Evolutionary conservation across 1,140 invertebrate genomes (phyloP).

Genomic region (Drosophila kohkoa): DNA sequence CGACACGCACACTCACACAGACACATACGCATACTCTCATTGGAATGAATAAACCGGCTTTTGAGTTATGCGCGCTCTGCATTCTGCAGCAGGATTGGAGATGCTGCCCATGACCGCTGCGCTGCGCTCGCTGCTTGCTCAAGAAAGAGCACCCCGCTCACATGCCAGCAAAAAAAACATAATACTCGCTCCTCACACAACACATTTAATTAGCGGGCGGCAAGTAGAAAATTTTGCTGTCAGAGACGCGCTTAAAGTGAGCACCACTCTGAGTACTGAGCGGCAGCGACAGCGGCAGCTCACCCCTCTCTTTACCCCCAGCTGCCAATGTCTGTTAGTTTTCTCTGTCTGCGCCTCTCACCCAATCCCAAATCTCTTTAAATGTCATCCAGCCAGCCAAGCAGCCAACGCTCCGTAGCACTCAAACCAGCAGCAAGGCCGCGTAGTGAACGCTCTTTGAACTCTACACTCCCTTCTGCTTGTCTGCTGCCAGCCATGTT

Average conservation of each 20-base stretch:
- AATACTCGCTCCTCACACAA: slow-evolving; percentile 15
- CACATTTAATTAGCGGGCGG: slow-evolving; percentile 70
- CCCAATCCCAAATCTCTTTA: slow-evolving; percentile 50
- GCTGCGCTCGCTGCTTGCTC: slow-evolving; percentile 21
- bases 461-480: slow-evolving; percentile 51
- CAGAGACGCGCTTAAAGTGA: slow-evolving; percentile 50
- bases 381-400: slow-evolving; percentile 39
- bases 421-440: slow-evolving; percentile 44
- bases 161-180: neutral
- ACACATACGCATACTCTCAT: slow-evolving; percentile 48
- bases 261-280: slow-evolving; percentile 23
- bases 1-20: slow-evolving; percentile 23
- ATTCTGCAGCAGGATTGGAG: slow-evolving; percentile 70
- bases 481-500: neutral
- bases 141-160: slow-evolving; percentile 69
- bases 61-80: slow-evolving; percentile 70
- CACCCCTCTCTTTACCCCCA: slow-evolving; percentile 26
- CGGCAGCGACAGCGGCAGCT: slow-evolving; percentile 9
- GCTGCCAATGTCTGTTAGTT: neutral
- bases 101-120: slow-evolving; percentile 50
- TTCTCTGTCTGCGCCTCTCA: slow-evolving; percentile 51
- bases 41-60: slow-evolving; percentile 60
- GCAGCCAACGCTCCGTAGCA: slow-evolving; percentile 40
- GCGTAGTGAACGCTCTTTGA: slow-evolving; percentile 56
- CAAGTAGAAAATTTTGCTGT: slow-evolving; percentile 49